Percentiles rank a stretch among this genome's conserved stretches.
These are phyloP conservation scores for Thalassaphorura encarpata DNA, from an alignment of 1,140 invertebrate species.

Conservation along the genomic window DNA sequence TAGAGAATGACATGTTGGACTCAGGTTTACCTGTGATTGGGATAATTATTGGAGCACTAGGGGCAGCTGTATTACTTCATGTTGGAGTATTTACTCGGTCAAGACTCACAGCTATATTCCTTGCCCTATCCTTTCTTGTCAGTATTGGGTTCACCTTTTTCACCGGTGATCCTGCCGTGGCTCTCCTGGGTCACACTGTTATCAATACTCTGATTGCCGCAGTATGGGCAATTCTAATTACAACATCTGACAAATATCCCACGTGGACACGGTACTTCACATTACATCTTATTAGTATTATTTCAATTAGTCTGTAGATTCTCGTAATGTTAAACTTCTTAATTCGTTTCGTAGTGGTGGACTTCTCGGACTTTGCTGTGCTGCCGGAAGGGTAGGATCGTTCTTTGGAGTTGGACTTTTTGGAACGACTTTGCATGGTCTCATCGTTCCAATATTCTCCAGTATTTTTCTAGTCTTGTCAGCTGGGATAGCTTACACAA, in stretches of 20 bases:
- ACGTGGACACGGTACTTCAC: slow-evolving; percentile 21
- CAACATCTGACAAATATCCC: slow-evolving; percentile 28
- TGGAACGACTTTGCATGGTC: slow-evolving; percentile 28
- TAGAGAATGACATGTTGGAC: slow-evolving; percentile 28
- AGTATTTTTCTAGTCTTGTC: slow-evolving; percentile 29
- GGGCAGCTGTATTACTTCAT: slow-evolving; percentile 14
- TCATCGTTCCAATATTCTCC: slow-evolving; percentile 27
- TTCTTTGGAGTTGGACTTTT: slow-evolving; percentile 31
- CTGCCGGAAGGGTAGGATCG: slow-evolving; percentile 27
- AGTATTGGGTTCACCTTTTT: slow-evolving; percentile 24
- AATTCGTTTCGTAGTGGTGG: slow-evolving; percentile 25
- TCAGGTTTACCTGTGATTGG: slow-evolving; percentile 29
- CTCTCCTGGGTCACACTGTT: slow-evolving; percentile 25
- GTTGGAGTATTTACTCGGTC: slow-evolving; percentile 8
- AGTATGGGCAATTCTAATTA: slow-evolving; percentile 27
- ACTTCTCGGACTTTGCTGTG: slow-evolving; percentile 19
- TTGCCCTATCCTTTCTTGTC: slow-evolving; percentile 21
- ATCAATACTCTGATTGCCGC: slow-evolving; percentile 22
- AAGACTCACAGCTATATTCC: slow-evolving; percentile 15
- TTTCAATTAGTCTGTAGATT: not conserved
- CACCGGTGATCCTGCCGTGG: not conserved
- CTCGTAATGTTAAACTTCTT: slow-evolving; percentile 6
- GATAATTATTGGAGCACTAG: slow-evolving; percentile 26
- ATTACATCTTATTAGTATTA: too few relatives aligned
- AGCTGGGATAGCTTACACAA: slow-evolving; percentile 14